These are phyloP conservation scores for Syngnathus acus DNA, from an alignment of 2,797 vertebrate genomes.

Conservation along the genomic window DNA sequence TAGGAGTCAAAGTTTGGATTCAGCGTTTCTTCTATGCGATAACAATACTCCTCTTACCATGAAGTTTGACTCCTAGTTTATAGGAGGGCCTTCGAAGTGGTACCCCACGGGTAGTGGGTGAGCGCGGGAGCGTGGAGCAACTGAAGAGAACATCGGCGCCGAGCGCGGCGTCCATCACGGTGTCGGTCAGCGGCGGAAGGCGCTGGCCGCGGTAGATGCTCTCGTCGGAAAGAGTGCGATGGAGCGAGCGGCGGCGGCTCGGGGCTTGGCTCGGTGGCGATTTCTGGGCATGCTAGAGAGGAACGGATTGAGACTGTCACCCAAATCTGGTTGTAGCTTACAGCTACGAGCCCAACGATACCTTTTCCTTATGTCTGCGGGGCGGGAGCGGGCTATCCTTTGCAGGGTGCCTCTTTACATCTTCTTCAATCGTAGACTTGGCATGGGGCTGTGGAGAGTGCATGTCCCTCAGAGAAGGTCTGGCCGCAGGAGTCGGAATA, in stretches of 20 bases:
- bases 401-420: slow-evolving; percentile 79
- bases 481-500: slow-evolving; percentile 75
- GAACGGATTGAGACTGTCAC: background rate
- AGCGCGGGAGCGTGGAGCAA: slow-evolving; percentile 86
- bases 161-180: slow-evolving; percentile 75
- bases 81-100: slow-evolving; percentile 90
- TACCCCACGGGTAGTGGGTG: slow-evolving; percentile 88
- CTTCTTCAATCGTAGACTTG: slow-evolving; percentile 88
- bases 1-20: slow-evolving; percentile 26
- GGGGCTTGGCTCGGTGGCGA: slow-evolving; percentile 76
- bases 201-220: slow-evolving; percentile 94
- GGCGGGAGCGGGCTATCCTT: slow-evolving; percentile 51
- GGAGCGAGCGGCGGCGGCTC: slow-evolving; percentile 81
- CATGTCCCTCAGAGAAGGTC: slow-evolving; percentile 86
- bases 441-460: slow-evolving; percentile 83
- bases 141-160: slow-evolving; percentile 89
- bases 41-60: slow-evolving; percentile 66
- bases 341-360: slow-evolving; percentile 16
- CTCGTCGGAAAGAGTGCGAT: slow-evolving; percentile 94
- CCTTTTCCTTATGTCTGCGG: slow-evolving; percentile 64
- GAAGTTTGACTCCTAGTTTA: slow-evolving; percentile 91
- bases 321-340: background rate
- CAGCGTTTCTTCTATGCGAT: background rate
- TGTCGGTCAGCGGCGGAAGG: slow-evolving; percentile 76
- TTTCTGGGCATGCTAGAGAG: slow-evolving; percentile 50